Conservation (phyloP, 2,888 invertebrate species). For the Morpho deidamia region DNA sequence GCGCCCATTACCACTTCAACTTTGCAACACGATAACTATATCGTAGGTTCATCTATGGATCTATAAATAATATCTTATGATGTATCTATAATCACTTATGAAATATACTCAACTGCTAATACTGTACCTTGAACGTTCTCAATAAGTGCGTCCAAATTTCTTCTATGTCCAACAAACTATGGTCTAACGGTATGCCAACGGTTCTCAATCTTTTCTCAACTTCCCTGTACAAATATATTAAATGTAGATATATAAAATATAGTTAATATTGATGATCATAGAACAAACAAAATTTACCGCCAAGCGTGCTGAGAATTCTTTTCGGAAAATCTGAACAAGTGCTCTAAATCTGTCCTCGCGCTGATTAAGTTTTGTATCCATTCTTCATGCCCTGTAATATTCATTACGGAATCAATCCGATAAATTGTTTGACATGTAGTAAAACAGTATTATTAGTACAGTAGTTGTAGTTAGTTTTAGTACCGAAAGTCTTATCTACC, state of each 20-base stretch:
- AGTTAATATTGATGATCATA: not conserved
- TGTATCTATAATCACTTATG: no score
- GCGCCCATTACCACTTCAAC: no score
- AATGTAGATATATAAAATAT: no score
- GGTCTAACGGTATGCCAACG: conserved; percentile 55
- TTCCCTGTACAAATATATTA: conserved; percentile 41
- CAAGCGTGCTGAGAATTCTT: conserved; percentile 44
- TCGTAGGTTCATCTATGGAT: no score
- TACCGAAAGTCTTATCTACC: no score
- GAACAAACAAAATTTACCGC: conserved; percentile 39
- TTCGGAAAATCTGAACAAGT: conserved; percentile 40
- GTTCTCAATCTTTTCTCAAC: conserved; percentile 57
- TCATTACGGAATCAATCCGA: not conserved
- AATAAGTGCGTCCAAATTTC: conserved; percentile 61
- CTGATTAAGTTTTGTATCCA: conserved; percentile 60
- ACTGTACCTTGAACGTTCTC: conserved; percentile 59
- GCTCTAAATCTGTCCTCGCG: conserved; percentile 50
- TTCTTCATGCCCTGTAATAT: conserved; percentile 57
- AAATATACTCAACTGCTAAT: not conserved
- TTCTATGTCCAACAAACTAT: conserved; percentile 55
- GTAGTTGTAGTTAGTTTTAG: no score
- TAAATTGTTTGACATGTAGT: no score
- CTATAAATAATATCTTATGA: no score
- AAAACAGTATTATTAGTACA: no score
- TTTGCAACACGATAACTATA: no score